These are phyloP conservation scores for Tragulus kanchil DNA, from an alignment of 2,113 vertebrate genomes.

Conservation along the genomic window DNA sequence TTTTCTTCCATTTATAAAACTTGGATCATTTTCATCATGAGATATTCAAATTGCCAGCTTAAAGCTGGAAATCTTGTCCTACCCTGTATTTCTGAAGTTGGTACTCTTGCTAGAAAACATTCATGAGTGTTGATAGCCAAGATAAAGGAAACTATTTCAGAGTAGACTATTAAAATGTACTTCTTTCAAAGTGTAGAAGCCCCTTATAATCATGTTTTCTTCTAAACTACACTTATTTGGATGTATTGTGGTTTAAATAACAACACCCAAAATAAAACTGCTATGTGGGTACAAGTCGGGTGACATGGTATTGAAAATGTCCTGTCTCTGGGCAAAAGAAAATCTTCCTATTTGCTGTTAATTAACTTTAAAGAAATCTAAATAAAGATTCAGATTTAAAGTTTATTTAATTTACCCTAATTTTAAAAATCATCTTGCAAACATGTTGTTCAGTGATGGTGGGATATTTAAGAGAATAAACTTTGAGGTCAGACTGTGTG, in stretches of 20 bases:
- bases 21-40: neutral
- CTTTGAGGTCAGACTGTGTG: neutral
- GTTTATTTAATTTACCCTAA: neutral
- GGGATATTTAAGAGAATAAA: neutral
- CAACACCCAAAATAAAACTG: constrained; percentile 48
- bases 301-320: neutral
- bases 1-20: constrained; percentile 48
- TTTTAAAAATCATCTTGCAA: constrained; percentile 7
- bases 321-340: neutral
- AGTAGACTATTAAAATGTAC: neutral
- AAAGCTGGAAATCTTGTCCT: neutral
- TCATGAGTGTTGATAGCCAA: neutral
- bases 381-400: constrained; percentile 5
- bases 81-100: neutral
- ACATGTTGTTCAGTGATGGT: neutral
- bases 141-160: constrained; percentile 58
- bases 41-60: constrained; percentile 16
- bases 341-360: neutral
- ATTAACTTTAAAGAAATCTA: constrained; percentile 24
- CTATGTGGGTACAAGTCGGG: neutral
- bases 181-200: constrained; percentile 16
- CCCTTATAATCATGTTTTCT: constrained; percentile 69
- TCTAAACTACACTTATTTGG: neutral
- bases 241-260: constrained; percentile 55
- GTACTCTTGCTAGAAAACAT: constrained; percentile 2